phyloP scores from a whole-genome alignment of 2,797 vertebrate genomes.

The Hydrophis major region DNA sequence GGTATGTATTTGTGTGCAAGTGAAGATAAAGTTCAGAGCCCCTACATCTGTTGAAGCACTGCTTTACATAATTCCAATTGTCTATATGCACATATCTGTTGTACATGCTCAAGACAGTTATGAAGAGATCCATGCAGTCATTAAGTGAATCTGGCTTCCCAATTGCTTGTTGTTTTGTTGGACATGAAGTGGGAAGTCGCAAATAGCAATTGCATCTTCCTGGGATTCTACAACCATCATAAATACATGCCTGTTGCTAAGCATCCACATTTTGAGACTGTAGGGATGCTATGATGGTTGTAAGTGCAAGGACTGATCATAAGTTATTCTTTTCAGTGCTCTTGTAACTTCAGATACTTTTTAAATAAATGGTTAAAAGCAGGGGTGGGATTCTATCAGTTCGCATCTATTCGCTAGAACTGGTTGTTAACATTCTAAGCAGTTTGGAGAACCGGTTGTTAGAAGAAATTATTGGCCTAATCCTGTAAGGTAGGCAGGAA shows the following conservation, averaged over 20 bases:
- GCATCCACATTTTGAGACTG: background rate
- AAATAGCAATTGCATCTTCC: background rate
- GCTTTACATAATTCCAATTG: background rate
- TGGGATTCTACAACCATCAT: background rate
- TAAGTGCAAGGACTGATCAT: background rate
- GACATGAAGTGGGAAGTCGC: background rate
- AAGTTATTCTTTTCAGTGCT: background rate
- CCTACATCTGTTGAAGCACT: background rate
- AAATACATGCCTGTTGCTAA: background rate
- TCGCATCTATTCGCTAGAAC: too few relatives aligned
- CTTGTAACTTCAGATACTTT: background rate
- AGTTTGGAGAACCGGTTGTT: too few relatives aligned
- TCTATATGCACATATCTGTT: background rate
- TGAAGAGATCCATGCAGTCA: background rate
- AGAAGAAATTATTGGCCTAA: too few relatives aligned
- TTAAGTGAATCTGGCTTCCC: background rate
- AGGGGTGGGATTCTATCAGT: too few relatives aligned
- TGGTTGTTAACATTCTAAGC: too few relatives aligned
- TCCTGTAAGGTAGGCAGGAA: too few relatives aligned
- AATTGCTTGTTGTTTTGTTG: background rate
- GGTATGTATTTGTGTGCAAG: background rate
- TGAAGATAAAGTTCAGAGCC: background rate
- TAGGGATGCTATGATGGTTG: background rate
- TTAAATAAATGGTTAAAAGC: background rate
- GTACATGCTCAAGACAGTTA: background rate